Conservation (phyloP, 1,140 invertebrate species). For the Scaptomyza graminum region DNA sequence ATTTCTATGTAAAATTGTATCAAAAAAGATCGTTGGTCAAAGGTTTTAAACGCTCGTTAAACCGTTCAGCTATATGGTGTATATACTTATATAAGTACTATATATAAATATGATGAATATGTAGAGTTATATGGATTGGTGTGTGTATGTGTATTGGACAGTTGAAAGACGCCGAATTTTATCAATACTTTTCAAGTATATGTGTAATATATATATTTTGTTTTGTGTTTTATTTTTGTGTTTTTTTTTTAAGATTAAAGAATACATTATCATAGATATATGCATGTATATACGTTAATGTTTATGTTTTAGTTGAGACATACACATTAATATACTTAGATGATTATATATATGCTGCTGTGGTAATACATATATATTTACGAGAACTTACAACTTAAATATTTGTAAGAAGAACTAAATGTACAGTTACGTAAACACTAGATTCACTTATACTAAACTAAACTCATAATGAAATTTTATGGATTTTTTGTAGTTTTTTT, state of each 20-base stretch:
- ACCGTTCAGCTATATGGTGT: conserved; percentile 55
- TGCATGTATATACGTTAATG: conserved; percentile 9
- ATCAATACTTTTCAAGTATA: conserved; percentile 57
- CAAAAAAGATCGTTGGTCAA: conserved; percentile 71
- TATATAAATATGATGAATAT: conserved; percentile 41
- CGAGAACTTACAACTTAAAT: conserved; percentile 75
- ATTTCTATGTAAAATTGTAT: conserved; percentile 62
- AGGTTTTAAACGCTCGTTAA: conserved; percentile 23
- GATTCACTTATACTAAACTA: conserved; percentile 78
- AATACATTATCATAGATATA: conserved; percentile 55
- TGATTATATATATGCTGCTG: conserved; percentile 29
- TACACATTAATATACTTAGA: conserved; percentile 6
- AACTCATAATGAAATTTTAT: conserved; percentile 55
- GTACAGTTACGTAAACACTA: conserved; percentile 75
- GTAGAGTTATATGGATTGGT: conserved; percentile 34
- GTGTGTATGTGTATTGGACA: conserved; percentile 20
- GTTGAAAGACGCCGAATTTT: conserved; percentile 42
- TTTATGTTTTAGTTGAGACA: conserved; percentile 31
- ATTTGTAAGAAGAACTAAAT: conserved; percentile 70
- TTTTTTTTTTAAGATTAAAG: conserved; percentile 59
- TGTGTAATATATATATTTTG: conserved; percentile 35
- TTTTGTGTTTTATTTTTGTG: conserved; percentile 40
- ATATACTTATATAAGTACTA: conserved; percentile 39
- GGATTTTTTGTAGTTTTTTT: too few species aligned
- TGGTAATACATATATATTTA: conserved; percentile 23